phyloP scores from a whole-genome alignment of 2,113 vertebrate genomes.

The Sterrhoptilus dennistouni region DNA sequence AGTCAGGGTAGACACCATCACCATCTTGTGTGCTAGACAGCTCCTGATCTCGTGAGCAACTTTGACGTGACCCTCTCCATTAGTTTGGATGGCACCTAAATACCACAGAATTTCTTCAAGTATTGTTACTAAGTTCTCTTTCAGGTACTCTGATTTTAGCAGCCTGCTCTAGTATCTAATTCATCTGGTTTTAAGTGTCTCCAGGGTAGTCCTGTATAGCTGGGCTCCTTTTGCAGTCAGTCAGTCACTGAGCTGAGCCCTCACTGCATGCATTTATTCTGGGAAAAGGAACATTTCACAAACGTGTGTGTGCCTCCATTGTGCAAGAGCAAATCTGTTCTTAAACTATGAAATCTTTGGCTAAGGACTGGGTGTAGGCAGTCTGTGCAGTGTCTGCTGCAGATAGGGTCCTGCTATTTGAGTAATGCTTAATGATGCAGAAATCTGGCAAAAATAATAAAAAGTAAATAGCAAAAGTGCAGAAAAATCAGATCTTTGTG shows the following conservation, averaged over 20 bases:
- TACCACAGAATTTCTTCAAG: not conserved
- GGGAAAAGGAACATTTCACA: not conserved
- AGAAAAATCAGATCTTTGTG: not conserved
- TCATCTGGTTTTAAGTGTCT: not conserved
- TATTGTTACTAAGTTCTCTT: not conserved
- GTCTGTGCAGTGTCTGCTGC: not conserved
- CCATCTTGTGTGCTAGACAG: not conserved
- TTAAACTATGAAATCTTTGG: not conserved
- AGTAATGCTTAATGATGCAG: not conserved
- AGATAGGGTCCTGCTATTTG: not conserved
- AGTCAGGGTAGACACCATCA: not conserved
- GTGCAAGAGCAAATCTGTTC: not conserved
- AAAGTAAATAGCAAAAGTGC: conserved; percentile 7
- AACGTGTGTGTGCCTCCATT: not conserved
- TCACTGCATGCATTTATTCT: not conserved
- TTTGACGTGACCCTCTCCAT: not conserved
- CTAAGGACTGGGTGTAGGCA: not conserved
- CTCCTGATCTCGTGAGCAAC: not conserved
- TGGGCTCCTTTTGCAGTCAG: not conserved
- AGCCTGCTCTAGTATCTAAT: not conserved
- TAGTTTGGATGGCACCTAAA: not conserved
- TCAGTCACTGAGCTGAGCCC: not conserved
- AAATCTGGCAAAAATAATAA: conserved; percentile 1
- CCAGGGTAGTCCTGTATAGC: not conserved
- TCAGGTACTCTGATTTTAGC: not conserved